Base-by-base conservation (phyloP, 1,140 invertebrate genomes). In the Listronotus bonariensis region DNA sequence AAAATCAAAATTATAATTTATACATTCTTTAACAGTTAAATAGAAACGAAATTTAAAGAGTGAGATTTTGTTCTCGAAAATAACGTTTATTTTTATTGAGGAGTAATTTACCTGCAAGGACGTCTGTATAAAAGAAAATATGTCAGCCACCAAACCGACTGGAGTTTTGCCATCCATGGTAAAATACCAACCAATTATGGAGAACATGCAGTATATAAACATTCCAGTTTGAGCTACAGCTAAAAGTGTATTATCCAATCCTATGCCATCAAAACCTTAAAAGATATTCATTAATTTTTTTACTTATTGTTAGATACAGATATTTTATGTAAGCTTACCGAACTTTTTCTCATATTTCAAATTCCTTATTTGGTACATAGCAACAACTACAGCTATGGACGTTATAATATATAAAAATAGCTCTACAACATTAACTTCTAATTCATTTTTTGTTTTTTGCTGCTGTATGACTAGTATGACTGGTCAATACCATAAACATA, bases 151-250 rank as follows among this genome's bases (percentile, higher is more conserved):
- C 17, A 87, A 80, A 34, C 84, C 84, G 7, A 68, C 61, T 9
- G 72, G 53, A 18, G 82, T 82, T 10, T 54, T 42, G 3, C 48
- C 18, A 0, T 79, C 75, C 65, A 86, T 85, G 10, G 89, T 88
- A 72, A 91, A 88, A 69, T 89, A 87, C 65, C 88, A 88, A 32
- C 91, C 91, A 53, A 94, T 89, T 31, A 92, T 86, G 43, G 90
- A 91, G 76, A 96, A 96, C 79, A 92, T 88, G 68, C 91, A 89
- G 78, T 95, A 96, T 20, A 95, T 85, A 75, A 93, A 95, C 54
- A 94, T 89, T 1, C 94, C 95, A 1, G 89, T 88, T 76, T 96
- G 91, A 3, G 93, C 92, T 17, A 95, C 86, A 6, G 95, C 87
- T 42, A 97, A 81, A 9, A 96, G 81, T 2, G 91, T 92, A 46